Evolutionary conservation across 1,140 invertebrate species (phyloP).

Genomic region (Nephila pilipes): DNA sequence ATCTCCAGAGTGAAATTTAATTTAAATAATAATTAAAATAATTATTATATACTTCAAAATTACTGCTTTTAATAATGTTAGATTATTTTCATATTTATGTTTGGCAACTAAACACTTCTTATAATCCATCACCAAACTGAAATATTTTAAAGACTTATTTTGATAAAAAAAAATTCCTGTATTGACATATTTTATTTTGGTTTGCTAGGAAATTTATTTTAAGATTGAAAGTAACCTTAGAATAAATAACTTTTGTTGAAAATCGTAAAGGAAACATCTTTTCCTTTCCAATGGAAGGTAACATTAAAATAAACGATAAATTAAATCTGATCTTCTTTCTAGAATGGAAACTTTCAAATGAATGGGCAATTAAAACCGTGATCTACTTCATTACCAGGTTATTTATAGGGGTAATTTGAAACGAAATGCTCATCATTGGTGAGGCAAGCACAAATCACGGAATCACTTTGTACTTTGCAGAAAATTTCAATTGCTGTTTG

Average conservation of each 20-base stretch:
- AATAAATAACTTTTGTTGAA: neutral
- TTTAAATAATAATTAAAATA: no score
- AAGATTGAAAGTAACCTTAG: neutral
- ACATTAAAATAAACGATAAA: neutral
- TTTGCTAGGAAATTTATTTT: no score
- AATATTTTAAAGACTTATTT: no score
- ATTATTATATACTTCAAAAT: no score
- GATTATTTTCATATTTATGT: no score
- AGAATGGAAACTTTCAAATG: neutral
- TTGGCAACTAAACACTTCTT: no score
- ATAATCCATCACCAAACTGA: no score
- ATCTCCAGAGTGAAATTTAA: no score
- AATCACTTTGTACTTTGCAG: neutral
- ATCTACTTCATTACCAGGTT: constrained; percentile 16
- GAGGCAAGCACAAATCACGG: neutral
- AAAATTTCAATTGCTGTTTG: neutral
- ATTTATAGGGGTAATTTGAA: constrained; percentile 10
- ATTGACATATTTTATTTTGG: no score
- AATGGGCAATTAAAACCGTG: constrained; percentile 17
- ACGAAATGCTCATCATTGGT: neutral
- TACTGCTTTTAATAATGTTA: no score
- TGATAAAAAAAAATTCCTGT: no score
- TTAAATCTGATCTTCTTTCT: neutral
- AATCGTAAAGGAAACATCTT: neutral
- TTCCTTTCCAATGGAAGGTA: neutral